Conservation (phyloP, 2,888 invertebrate species). For the Drosophila eohydei region DNA sequence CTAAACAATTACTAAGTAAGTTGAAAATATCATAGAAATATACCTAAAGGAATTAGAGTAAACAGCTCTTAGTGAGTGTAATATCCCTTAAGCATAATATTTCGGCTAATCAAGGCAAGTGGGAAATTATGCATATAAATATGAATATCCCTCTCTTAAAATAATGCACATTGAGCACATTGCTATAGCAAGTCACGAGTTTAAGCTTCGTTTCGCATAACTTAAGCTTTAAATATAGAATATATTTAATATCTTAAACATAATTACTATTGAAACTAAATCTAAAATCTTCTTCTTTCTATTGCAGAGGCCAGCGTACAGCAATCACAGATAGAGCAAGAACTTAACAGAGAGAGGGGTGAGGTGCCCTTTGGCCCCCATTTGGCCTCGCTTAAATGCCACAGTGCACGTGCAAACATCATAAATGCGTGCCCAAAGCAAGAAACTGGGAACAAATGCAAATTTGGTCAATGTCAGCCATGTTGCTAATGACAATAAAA, state of each 20-base stretch:
- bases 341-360: background rate
- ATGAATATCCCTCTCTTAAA: slow-evolving; percentile 1
- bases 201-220: slow-evolving; percentile 5
- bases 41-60: background rate
- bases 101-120: background rate
- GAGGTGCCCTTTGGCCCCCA: slow-evolving; percentile 18
- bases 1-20: too few relatives aligned
- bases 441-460: slow-evolving; percentile 79
- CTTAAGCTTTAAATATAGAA: slow-evolving; percentile 5
- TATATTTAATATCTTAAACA: background rate
- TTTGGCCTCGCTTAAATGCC: slow-evolving; percentile 56
- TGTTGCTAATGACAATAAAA: slow-evolving; percentile 74
- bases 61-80: background rate
- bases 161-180: background rate
- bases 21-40: background rate
- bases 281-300: background rate
- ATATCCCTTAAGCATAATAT: background rate
- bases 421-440: slow-evolving; percentile 84
- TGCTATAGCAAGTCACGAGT: background rate
- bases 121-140: background rate
- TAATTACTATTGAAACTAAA: slow-evolving; percentile 4
- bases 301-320: slow-evolving; percentile 39
- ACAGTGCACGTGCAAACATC: slow-evolving; percentile 71
- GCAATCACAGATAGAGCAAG: slow-evolving; percentile 32
- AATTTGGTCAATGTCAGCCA: slow-evolving; percentile 82